Evolutionary conservation across 1,140 invertebrate species (phyloP), one percentile per base, ranked within the genome.

Genomic region (Forficula auricularia): DNA sequence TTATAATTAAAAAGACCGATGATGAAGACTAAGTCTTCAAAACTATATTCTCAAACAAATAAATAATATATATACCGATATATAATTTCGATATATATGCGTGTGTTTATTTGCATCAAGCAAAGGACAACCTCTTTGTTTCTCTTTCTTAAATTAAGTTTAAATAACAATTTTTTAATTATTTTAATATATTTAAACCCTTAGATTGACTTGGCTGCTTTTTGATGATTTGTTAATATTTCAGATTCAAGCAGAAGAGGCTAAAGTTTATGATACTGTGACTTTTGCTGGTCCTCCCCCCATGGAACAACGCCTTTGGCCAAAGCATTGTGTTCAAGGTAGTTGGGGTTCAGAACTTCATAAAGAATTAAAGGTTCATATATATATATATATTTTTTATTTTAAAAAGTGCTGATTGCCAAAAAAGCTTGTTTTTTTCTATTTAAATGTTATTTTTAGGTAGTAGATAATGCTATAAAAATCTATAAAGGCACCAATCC

Each of bases 401-500:
- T 51, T 1, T 45, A 50, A 31, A 55, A 58, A 46, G 50, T 19
- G 4, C 4, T 4, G 22, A 27, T 27, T 6, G 22, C 4, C 4
- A 10, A 27, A 27, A 27, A 4, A 27, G 22, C 4, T 4, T 6
- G 10, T 27, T 27, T 6, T 27, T 27, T 27, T 27, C 10, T 6
- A 27, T 27, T 6, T 6, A 27, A 6, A 27, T 27, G 4, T 27
- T 10, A 27, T 27, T 44, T 22, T 50, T 44, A 74, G 71, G 61
- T 81, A 18, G 59, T 73, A 2, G 71, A 84, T 1, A 72, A 77
- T 44, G 77, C 79, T 13, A 72, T 85, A 18, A 82, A 85, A 60
- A 77, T 95, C 31, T 83, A 89, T 59, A 97, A 96, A 64, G 91
- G 94, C 13, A 89, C 83, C 2, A 85, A 94, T 60, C 78, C 90